A percentile compares a stretch with the other conserved stretches of the same genome.
phyloP scores from a whole-genome alignment of 2,888 invertebrate species.

The Meliscaeva auricollis region DNA sequence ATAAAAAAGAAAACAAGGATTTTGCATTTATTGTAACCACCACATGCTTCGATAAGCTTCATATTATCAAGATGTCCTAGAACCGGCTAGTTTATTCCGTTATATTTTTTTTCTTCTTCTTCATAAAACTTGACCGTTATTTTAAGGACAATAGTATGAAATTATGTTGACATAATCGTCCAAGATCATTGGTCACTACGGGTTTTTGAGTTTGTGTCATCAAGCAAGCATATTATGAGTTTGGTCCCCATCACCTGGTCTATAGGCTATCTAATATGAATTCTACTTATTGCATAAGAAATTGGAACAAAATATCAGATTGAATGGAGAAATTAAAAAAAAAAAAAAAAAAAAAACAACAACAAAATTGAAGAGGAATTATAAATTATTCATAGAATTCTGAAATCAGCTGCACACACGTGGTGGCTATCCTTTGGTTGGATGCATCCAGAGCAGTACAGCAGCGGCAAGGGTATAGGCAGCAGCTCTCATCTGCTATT shows the following conservation, averaged over 20 bases:
- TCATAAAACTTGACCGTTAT: conserved; percentile 60
- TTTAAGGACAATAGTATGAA: conserved; percentile 41
- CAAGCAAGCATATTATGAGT: conserved; percentile 17
- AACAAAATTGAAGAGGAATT: conserved; percentile 26
- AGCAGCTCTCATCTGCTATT: conserved; percentile 6
- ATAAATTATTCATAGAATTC: conserved; percentile 70
- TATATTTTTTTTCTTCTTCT: not conserved
- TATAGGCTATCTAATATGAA: not conserved
- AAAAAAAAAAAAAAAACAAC: too few species aligned
- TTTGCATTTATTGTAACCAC: conserved; percentile 39
- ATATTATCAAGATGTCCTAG: conserved; percentile 33
- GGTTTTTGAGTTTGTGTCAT: conserved; percentile 66
- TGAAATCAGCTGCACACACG: conserved; percentile 46
- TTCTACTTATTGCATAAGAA: conserved; percentile 42
- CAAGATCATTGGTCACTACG: conserved; percentile 70
- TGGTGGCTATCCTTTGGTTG: not conserved
- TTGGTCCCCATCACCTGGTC: conserved; percentile 50
- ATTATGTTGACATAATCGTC: conserved; percentile 43
- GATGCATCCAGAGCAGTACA: not conserved
- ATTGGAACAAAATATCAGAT: conserved; percentile 25
- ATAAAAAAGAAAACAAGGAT: conserved; percentile 28
- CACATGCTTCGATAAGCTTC: conserved; percentile 30
- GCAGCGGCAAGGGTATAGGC: not conserved
- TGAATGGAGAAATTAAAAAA: not conserved
- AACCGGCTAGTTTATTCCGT: conserved; percentile 51